Evolutionary conservation across 2,888 invertebrate species (phyloP), one percentile per base, ranked within the genome.

Genomic region (Philereme vetulata): DNA sequence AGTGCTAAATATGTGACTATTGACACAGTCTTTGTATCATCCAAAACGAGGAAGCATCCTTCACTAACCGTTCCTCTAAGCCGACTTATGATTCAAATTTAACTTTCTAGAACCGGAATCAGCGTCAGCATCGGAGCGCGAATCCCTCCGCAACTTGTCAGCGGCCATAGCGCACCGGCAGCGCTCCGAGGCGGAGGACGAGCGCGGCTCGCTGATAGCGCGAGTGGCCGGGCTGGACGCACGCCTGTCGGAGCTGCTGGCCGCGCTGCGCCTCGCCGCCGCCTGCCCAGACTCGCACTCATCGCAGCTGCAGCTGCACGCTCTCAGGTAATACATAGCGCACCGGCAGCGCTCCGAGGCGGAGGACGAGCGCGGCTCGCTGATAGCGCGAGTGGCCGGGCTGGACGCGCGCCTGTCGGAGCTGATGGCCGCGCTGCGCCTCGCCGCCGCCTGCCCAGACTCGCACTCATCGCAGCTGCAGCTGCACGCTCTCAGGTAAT

Each of bases 81-180:
- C 21, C 21, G 21, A 21, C 21, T 21, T 21, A 21, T 21, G 21
- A 21, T 21, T 21, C 2, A 21, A 21, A 21, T 21, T 21, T 21
- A 91, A 69, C 87, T 46, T 51, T 0, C 3, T 67, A 82, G 80
- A 83, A 10, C 73, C 77, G 34, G 81, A 85, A 60, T 85, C 84
- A 0, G 82, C 74, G 6, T 86, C 82, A 63, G 92, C 71, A 71
- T 89, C 90, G 5, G 92, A 92, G 71, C 93, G 94, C 69, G 96
- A 96, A 76, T 96, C 96, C 45, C 92, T 97, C 45, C 96, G 96
- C 74, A 96, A 95, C 81, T 86, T 97, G 6, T 95, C 96, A 0
- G 96, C 96, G 71, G 95, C 96, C 54, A 96, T 96, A 77, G 93
- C 95, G 51, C 93, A 94, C 76, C 93, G 96, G 0, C 96, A 96